phyloP scores from a whole-genome alignment of 2,797 vertebrate species.

The Poeciliopsis gracilis region DNA sequence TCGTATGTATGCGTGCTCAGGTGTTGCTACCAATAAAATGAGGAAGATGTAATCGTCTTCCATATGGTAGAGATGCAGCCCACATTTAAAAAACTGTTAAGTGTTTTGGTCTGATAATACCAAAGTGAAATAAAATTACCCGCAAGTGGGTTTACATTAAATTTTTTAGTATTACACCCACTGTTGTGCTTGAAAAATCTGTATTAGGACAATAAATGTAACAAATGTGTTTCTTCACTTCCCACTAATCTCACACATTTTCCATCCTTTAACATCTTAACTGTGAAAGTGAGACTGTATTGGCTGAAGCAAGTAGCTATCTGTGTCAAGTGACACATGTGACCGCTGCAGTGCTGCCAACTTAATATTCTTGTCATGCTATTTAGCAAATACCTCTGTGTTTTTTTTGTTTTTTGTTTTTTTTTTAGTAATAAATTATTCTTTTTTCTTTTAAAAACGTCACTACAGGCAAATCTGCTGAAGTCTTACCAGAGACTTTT shows the following conservation, averaged over 20 bases:
- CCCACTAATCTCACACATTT: neutral
- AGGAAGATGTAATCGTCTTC: constrained; percentile 17
- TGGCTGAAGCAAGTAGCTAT: neutral
- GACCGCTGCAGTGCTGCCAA: neutral
- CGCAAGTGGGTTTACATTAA: neutral
- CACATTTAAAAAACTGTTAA: constrained; percentile 1
- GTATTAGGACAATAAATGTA: neutral
- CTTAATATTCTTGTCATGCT: neutral
- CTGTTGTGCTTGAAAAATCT: neutral
- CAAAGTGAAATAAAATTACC: neutral
- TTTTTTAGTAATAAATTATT: neutral
- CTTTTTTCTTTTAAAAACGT: neutral
- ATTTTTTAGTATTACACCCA: neutral
- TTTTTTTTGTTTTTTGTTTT: neutral
- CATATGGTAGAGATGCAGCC: constrained; percentile 1
- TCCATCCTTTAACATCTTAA: neutral
- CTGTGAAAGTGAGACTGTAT: neutral
- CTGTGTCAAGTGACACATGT: neutral
- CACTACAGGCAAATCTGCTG: neutral
- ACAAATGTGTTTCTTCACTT: neutral
- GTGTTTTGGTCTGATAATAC: constrained; percentile 15
- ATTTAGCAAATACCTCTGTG: neutral
- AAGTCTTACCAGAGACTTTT: neutral
- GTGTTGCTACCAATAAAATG: constrained; percentile 2
- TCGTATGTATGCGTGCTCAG: neutral